Percentiles rank a stretch among this genome's conserved stretches.
Evolutionary conservation across 2,113 vertebrate genomes (phyloP).

Genomic region (Phylloscopus whistleri): DNA sequence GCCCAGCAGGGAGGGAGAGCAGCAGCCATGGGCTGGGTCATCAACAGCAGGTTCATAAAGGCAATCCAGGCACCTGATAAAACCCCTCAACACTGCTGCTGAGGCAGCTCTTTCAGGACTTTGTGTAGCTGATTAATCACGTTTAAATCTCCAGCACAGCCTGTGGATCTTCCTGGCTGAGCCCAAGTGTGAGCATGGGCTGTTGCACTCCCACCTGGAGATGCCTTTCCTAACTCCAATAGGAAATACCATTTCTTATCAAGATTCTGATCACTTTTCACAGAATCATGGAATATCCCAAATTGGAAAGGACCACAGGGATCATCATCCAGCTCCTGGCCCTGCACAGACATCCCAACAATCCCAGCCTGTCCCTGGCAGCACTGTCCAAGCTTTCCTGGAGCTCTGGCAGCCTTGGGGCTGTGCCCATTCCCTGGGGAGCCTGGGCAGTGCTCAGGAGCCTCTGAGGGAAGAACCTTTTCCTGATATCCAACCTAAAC

Average conservation of each 20-base stretch:
- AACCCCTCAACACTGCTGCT: not conserved
- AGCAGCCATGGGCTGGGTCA: not conserved
- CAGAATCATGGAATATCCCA: not conserved
- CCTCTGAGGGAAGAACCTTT: not conserved
- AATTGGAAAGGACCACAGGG: fast-evolving
- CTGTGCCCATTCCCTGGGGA: not conserved
- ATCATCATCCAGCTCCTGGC: not conserved
- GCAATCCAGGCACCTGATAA: not conserved
- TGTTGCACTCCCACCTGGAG: not conserved
- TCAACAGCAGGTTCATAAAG: not conserved
- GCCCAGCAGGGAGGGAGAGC: not conserved
- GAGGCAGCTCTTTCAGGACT: not conserved
- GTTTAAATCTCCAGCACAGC: not conserved
- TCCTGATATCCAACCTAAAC: not conserved
- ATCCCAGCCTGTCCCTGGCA: not conserved
- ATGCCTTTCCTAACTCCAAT: not conserved
- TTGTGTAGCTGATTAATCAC: not conserved
- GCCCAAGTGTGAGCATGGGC: not conserved
- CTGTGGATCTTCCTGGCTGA: not conserved
- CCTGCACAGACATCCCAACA: not conserved
- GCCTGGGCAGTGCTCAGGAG: too few species aligned
- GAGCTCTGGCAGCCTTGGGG: not conserved
- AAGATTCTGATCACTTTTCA: not conserved
- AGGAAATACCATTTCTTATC: not conserved
- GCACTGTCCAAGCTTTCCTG: fast-evolving